phyloP scores from a whole-genome alignment of 2,888 invertebrate species.

The Thera britannica region DNA sequence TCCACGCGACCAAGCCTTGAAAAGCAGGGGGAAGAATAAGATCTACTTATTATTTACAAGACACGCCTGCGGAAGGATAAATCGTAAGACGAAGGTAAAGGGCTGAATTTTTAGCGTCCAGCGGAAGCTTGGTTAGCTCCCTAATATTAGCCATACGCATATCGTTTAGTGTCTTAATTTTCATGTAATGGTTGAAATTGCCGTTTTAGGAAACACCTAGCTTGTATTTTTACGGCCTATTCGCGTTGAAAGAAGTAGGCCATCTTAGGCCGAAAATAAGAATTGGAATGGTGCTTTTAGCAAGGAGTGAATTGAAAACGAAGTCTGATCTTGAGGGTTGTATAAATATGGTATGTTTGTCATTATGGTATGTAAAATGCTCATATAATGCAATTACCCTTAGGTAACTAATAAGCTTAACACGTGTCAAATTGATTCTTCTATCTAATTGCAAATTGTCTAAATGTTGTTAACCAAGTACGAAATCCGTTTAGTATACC shows the following conservation, averaged over 20 bases:
- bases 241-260: not conserved
- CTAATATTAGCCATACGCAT: not conserved
- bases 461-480: too few relatives aligned
- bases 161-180: not conserved
- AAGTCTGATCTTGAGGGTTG: constrained; percentile 32
- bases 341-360: constrained; percentile 3
- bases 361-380: not conserved
- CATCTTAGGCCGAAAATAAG: constrained; percentile 6
- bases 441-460: not conserved
- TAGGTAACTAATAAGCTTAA: not conserved
- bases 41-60: too few relatives aligned
- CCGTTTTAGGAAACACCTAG: not conserved
- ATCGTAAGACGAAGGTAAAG: too few relatives aligned
- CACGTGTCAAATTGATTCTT: not conserved
- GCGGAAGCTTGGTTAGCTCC: not conserved
- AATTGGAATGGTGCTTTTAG: constrained; percentile 10
- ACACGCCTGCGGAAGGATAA: too few relatives aligned
- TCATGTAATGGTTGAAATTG: not conserved
- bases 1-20: not conserved
- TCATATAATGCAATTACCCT: not conserved
- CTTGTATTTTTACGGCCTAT: constrained; percentile 4
- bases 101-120: not conserved
- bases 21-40: too few relatives aligned
- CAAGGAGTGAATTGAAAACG: constrained; percentile 9
- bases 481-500: too few relatives aligned